These are phyloP conservation scores for Napeogenes inachia DNA, from an alignment of 2,888 invertebrate genomes.

Conservation along the genomic window DNA sequence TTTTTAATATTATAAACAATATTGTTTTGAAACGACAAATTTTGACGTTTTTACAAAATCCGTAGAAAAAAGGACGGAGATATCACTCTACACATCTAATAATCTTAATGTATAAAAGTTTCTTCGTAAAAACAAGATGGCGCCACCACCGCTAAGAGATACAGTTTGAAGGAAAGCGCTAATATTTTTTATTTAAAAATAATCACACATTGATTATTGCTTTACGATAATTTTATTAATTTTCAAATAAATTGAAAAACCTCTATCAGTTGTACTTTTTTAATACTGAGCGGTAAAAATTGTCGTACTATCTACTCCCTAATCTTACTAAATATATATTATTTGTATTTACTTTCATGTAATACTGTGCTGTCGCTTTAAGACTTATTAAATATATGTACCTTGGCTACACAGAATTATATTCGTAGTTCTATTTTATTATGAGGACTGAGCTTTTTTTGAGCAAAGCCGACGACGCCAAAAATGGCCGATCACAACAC, in stretches of 20 bases:
- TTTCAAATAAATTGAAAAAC: constrained; percentile 5
- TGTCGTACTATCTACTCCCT: neutral
- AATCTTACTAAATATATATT: constrained; percentile 20
- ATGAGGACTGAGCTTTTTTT: constrained; percentile 20
- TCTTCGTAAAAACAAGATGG: too few relatives aligned
- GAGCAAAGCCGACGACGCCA: constrained; percentile 14
- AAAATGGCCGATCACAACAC: constrained; percentile 1
- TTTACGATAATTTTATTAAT: neutral
- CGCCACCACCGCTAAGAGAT: too few relatives aligned
- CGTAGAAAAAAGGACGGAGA: too few relatives aligned
- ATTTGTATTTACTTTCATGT: constrained; percentile 8
- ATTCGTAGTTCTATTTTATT: constrained; percentile 7
- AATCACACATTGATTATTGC: neutral
- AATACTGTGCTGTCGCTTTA: constrained; percentile 12
- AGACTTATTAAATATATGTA: constrained; percentile 14
- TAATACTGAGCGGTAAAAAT: constrained; percentile 64
- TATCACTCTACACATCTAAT: too few relatives aligned
- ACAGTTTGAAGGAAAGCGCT: too few relatives aligned
- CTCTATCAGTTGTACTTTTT: constrained; percentile 11
- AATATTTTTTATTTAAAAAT: too few relatives aligned
- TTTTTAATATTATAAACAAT: too few relatives aligned
- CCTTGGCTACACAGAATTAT: constrained; percentile 18
- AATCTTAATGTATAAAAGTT: too few relatives aligned
- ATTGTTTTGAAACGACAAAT: too few relatives aligned
- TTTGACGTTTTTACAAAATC: too few relatives aligned